phyloP scores from a whole-genome alignment of 2,797 vertebrate species.

The Neoniphon sammara region DNA sequence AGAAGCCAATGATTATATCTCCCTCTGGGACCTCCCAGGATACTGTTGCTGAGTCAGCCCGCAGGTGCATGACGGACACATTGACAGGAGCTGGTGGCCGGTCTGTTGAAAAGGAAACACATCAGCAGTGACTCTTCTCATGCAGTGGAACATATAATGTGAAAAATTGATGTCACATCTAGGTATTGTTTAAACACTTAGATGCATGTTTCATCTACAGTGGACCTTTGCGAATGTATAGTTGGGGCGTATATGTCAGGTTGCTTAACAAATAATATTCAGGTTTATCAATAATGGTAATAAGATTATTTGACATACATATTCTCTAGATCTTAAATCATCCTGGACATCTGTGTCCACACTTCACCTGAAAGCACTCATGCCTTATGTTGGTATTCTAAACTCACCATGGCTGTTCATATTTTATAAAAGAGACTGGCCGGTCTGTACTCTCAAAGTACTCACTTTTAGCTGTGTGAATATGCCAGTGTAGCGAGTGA shows the following conservation, averaged over 20 bases:
- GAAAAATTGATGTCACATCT: not conserved
- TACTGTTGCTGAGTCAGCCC: slow-evolving; percentile 94
- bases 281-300: too few species aligned
- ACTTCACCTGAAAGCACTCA: slow-evolving; percentile 8
- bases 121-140: not conserved
- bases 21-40: slow-evolving; percentile 98
- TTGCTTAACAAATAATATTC: too few species aligned
- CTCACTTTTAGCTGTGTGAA: not conserved
- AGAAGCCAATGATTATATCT: slow-evolving; percentile 96
- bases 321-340: not conserved
- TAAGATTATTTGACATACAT: too few species aligned
- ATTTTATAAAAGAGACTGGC: not conserved
- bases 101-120: slow-evolving; percentile 77
- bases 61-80: slow-evolving; percentile 94
- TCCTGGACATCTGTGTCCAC: slow-evolving; percentile 16
- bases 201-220: too few species aligned
- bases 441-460: not conserved
- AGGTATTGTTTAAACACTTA: not conserved
- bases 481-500: not conserved
- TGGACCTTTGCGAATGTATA: too few species aligned
- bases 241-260: too few species aligned
- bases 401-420: slow-evolving; percentile 14
- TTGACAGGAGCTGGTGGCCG: slow-evolving; percentile 95
- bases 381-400: not conserved
- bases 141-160: not conserved